phyloP scores from a whole-genome alignment of 2,888 invertebrate species.

The Camptogramma bilineatum region DNA sequence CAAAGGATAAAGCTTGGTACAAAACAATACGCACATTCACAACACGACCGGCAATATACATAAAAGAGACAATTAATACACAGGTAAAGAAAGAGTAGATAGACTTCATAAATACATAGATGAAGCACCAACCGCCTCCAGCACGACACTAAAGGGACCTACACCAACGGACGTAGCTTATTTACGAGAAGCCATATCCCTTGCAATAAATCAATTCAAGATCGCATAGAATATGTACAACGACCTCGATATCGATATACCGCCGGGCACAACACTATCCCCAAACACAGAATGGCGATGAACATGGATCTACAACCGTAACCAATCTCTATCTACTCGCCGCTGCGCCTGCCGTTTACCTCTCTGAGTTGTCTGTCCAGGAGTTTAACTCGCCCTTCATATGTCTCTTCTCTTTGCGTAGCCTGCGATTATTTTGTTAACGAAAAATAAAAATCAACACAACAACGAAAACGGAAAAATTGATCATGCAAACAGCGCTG shows the following conservation, averaged over 20 bases:
- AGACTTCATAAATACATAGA: constrained; percentile 74
- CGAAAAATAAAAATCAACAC: constrained; percentile 67
- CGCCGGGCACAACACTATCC: constrained; percentile 51
- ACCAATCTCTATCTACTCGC: constrained; percentile 73
- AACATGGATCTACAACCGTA: constrained; percentile 77
- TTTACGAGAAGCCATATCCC: constrained; percentile 50
- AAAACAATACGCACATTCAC: constrained; percentile 71
- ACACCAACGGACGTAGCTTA: constrained; percentile 72
- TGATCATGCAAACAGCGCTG: constrained; percentile 67
- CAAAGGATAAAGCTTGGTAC: constrained; percentile 13
- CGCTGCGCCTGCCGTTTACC: constrained; percentile 87
- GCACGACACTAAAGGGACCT: constrained; percentile 68
- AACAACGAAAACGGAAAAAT: constrained; percentile 68
- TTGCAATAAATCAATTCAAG: constrained; percentile 45
- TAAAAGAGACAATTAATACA: constrained; percentile 72
- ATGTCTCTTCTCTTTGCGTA: constrained; percentile 97
- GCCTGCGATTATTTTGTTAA: constrained; percentile 89
- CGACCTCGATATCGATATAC: constrained; percentile 48
- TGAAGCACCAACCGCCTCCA: constrained; percentile 84
- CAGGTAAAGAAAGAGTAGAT: constrained; percentile 65
- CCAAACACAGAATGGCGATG: constrained; percentile 72
- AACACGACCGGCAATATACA: constrained; percentile 69
- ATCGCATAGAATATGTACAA: constrained; percentile 42
- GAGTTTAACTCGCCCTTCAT: constrained; percentile 95
- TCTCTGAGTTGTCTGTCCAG: constrained; percentile 96